A percentile compares a stretch with the other conserved stretches of the same genome.
These are phyloP conservation scores for Hirudinaria manillensis DNA, from an alignment of 2,888 invertebrate genomes.

Conservation along the genomic window DNA sequence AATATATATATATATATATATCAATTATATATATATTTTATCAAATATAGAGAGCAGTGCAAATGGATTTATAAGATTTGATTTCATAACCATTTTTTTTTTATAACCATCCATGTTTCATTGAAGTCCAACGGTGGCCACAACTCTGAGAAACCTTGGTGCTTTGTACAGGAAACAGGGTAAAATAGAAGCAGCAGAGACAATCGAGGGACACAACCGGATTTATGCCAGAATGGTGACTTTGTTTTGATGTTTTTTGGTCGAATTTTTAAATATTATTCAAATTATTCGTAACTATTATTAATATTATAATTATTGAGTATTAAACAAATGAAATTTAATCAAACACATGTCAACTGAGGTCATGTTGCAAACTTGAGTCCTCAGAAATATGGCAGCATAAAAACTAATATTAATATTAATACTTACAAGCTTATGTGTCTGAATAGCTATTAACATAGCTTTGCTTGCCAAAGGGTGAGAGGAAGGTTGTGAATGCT, in stretches of 20 bases:
- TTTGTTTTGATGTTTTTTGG: neutral
- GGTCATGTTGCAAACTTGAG: neutral
- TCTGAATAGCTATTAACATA: too few relatives aligned
- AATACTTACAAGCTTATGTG: too few relatives aligned
- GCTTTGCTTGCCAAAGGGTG: too few relatives aligned
- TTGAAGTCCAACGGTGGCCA: slow-evolving; percentile 59
- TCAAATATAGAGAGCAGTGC: slow-evolving; percentile 4
- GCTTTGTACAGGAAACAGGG: slow-evolving; percentile 96
- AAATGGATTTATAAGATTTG: too few relatives aligned
- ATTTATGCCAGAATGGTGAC: slow-evolving; percentile 43
- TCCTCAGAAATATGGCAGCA: too few relatives aligned
- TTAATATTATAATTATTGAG: slow-evolving; percentile 3
- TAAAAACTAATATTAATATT: too few relatives aligned
- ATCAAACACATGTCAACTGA: neutral
- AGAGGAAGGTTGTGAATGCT: too few relatives aligned
- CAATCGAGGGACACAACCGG: slow-evolving; percentile 92
- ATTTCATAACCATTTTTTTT: neutral
- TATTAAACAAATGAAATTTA: neutral
- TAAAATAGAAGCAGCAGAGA: slow-evolving; percentile 98
- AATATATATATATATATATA: neutral
- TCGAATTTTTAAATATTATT: neutral
- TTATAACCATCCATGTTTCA: neutral
- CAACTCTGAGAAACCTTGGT: slow-evolving; percentile 94
- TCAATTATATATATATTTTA: slow-evolving; percentile 5
- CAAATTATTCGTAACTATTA: too few relatives aligned